These are phyloP conservation scores for Sinosuthora webbiana DNA, from an alignment of 2,113 vertebrate genomes.

Conservation along the genomic window DNA sequence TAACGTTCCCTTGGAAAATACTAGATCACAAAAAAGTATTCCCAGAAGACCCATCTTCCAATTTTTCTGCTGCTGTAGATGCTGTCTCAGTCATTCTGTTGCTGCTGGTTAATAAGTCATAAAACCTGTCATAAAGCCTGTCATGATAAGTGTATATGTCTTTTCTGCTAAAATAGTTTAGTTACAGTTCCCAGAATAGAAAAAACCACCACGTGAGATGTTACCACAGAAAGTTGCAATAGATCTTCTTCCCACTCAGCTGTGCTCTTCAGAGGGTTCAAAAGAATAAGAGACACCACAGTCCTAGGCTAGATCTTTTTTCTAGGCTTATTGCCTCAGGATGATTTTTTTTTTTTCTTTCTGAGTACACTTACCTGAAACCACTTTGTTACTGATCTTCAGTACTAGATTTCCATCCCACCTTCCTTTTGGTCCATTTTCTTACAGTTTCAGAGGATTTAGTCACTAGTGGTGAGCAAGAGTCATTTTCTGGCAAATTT, in stretches of 20 bases:
- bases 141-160: background rate
- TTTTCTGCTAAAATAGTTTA: slow-evolving; percentile 27
- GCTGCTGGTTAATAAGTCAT: slow-evolving; percentile 34
- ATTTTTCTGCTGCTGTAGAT: slow-evolving; percentile 11
- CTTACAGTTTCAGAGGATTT: background rate
- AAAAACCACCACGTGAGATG: background rate
- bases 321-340: background rate
- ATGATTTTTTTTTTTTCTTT: background rate
- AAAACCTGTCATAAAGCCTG: slow-evolving; percentile 33
- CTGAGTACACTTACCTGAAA: background rate
- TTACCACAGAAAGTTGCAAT: background rate
- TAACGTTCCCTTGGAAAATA: slow-evolving; percentile 7
- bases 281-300: background rate
- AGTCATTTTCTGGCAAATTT: background rate
- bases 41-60: background rate
- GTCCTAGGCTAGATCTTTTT: background rate
- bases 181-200: background rate
- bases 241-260: background rate
- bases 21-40: slow-evolving; percentile 12
- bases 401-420: background rate
- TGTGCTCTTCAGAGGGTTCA: background rate
- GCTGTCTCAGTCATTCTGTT: slow-evolving; percentile 26
- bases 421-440: background rate
- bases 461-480: background rate
- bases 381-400: background rate